phyloP scores from a whole-genome alignment of 2,113 vertebrate genomes.

The Pristiophorus japonicus region DNA sequence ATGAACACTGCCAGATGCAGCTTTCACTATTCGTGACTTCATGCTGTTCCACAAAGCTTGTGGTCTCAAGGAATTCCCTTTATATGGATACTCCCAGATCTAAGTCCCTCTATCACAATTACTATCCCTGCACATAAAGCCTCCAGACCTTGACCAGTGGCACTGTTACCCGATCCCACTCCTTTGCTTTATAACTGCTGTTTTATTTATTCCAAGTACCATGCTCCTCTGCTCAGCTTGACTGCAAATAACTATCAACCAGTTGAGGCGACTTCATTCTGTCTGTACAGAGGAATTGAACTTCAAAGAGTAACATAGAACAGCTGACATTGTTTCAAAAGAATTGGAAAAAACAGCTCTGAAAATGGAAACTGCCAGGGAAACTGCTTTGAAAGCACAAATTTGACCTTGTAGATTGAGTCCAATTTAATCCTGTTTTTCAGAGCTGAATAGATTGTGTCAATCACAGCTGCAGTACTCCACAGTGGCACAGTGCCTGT shows the following conservation, averaged over 20 bases:
- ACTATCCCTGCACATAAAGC: not conserved
- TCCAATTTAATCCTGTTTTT: not conserved
- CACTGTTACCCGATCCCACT: not conserved
- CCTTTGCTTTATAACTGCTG: not conserved
- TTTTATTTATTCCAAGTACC: not conserved
- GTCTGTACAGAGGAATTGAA: not conserved
- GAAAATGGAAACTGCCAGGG: not conserved
- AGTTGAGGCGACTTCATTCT: not conserved
- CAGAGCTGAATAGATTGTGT: not conserved
- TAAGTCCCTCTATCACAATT: not conserved
- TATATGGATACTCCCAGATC: not conserved
- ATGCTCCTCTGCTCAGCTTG: not conserved
- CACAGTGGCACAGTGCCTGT: not conserved
- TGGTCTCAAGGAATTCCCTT: not conserved
- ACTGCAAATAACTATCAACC: not conserved
- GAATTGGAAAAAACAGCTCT: not conserved
- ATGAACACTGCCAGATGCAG: not conserved
- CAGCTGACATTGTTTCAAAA: not conserved
- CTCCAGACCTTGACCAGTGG: not conserved
- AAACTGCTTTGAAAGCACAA: not conserved
- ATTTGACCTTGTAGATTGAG: conserved; percentile 13
- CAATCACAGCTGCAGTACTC: not conserved
- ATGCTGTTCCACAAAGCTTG: not conserved
- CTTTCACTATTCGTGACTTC: not conserved
- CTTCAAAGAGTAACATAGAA: not conserved